Percentiles rank a stretch among this genome's conserved stretches.
Evolutionary conservation across 2,113 vertebrate species (phyloP).

Genomic region (Urocynchramus pylzowi): DNA sequence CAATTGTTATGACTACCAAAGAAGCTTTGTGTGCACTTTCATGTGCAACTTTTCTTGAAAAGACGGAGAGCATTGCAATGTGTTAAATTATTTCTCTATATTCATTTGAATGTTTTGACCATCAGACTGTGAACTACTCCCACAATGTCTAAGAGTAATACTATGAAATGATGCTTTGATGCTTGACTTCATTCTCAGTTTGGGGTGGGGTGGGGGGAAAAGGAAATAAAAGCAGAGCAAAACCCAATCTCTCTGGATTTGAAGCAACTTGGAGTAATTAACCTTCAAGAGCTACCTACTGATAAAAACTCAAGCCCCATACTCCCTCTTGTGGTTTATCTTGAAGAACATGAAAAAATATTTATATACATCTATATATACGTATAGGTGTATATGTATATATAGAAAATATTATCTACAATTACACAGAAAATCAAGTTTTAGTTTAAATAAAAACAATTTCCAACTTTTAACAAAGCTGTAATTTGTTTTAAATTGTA

Average conservation of each 20-base stretch:
- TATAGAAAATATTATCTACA: neutral
- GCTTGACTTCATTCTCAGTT: neutral
- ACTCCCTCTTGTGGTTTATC: slow-evolving; percentile 57
- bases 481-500: neutral
- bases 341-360: neutral
- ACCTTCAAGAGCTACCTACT: neutral
- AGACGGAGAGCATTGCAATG: neutral
- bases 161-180: neutral
- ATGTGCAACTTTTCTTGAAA: neutral
- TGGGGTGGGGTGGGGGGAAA: fast-evolving
- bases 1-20: neutral
- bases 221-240: neutral
- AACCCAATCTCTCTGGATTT: neutral
- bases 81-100: neutral
- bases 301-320: neutral
- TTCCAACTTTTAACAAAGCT: fast-evolving
- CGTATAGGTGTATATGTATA: too few relatives aligned
- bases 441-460: neutral
- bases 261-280: neutral
- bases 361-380: too few relatives aligned
- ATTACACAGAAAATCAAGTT: neutral
- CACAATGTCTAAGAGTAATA: neutral
- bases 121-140: neutral
- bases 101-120: neutral
- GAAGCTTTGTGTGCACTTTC: neutral